Evolutionary conservation across 2,888 invertebrate species (phyloP), one percentile per base, ranked within the genome.

Genomic region (Ectobius pallidus): DNA sequence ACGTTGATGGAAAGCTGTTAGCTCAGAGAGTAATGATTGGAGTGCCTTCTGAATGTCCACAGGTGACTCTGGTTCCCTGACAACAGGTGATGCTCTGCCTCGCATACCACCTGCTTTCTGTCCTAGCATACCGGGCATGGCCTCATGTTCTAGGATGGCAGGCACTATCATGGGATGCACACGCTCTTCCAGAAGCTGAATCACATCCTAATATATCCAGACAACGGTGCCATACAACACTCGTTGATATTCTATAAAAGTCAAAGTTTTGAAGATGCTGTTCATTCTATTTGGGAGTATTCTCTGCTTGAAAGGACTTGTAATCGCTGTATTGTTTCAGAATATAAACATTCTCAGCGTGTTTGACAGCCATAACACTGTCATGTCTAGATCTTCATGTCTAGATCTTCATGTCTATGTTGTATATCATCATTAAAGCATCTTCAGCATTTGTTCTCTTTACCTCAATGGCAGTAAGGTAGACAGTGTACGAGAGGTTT

Each of bases 271-370:
- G 87, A 62, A 96, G 82, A 78, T 95, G 94, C 81, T 98, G 97
- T 77, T 96, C 95, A 82, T 96, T 97, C 84, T 98, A 97, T 3
- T 92, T 90, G 1, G 92, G 89, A 0, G 96, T 94, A 83, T 97
- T 98, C 30, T 91, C 89, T 1, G 88, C 84, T 79, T 95, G 94
- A 85, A 95, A 97, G 11, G 91, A 89, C 75, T 89, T 89, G 77
- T 97, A 95, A 1, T 97, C 97, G 78, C 96, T 96, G 84, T 99
- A 99, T 83, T 99, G 99, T 75, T 97, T 95, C 76, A 99, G 87
- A 80, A 92, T 94, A 83, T 98, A 93, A 96, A 84, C 49, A 99
- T 85, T 68, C 95, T 82, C 78, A 97, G 86, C 63, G 94, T 93
- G 80, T 95, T 95, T 16, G 92, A 89, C 0, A 95, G 86, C 95